These are phyloP conservation scores for Paraescarpia echinospica DNA, from an alignment of 1,140 invertebrate species.

Conservation along the genomic window DNA sequence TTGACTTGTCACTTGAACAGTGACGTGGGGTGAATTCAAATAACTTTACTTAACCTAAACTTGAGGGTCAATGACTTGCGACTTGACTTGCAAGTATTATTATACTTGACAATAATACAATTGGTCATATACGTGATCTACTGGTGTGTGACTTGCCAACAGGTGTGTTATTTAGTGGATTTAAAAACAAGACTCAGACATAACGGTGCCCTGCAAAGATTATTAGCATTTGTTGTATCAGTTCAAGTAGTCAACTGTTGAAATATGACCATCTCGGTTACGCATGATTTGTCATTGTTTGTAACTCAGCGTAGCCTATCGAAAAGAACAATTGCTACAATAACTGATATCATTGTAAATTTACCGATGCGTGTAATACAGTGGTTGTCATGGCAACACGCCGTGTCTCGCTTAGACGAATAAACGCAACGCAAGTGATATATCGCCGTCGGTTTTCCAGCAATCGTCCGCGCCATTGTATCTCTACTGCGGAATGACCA, in stretches of 20 bases:
- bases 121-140: too few relatives aligned
- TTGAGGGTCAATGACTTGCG: too few relatives aligned
- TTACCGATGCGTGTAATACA: background rate
- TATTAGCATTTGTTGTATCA: too few relatives aligned
- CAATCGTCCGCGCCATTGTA: background rate
- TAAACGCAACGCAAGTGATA: background rate
- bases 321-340: background rate
- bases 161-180: too few relatives aligned
- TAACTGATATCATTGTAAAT: background rate
- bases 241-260: background rate
- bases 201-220: background rate
- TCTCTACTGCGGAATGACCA: background rate
- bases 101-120: too few relatives aligned
- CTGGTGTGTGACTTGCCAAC: too few relatives aligned
- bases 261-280: background rate
- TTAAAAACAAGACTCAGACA: background rate
- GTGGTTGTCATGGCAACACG: background rate
- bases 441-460: background rate
- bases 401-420: background rate
- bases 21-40: too few relatives aligned
- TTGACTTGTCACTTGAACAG: too few relatives aligned
- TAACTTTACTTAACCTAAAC: too few relatives aligned
- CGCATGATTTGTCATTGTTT: background rate
- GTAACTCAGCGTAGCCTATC: background rate
- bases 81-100: too few relatives aligned